Evolutionary conservation across 2,797 vertebrate genomes (phyloP).

Genomic region (Eulemur rubriventer): DNA sequence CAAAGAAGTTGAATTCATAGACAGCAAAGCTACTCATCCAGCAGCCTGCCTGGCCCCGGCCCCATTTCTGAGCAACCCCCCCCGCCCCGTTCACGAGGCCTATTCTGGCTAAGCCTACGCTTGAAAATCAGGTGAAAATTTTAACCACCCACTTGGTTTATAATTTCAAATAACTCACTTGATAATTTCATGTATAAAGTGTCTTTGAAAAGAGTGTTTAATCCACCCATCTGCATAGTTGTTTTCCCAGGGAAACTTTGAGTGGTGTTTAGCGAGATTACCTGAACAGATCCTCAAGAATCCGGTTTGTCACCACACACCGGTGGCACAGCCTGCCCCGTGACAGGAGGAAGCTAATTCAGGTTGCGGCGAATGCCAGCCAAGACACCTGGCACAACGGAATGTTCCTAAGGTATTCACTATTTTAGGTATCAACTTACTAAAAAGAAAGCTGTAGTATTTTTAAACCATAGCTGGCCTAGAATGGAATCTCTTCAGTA

Average conservation of each 20-base stretch:
- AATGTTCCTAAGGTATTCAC: background rate
- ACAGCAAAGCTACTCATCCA: fast-evolving
- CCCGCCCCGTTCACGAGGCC: background rate
- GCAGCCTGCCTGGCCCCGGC: fast-evolving
- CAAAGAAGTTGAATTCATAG: fast-evolving
- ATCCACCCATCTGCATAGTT: fast-evolving
- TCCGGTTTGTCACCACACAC: fast-evolving
- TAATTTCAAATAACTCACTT: background rate
- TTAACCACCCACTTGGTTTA: background rate
- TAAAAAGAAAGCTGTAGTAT: background rate
- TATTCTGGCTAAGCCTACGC: background rate
- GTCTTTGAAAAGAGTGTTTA: background rate
- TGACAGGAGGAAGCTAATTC: background rate
- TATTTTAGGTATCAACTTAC: background rate
- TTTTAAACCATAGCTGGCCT: background rate
- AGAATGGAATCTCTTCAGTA: background rate
- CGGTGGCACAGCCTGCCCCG: fast-evolving
- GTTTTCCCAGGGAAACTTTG: background rate
- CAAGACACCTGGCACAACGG: fast-evolving
- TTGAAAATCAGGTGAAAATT: background rate
- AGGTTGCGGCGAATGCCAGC: background rate
- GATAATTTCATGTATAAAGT: background rate
- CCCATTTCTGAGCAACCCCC: background rate
- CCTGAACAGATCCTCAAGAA: background rate
- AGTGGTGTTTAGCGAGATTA: background rate